phyloP scores from a whole-genome alignment of 2,113 vertebrate genomes.

The Thinocorus orbignyianus region DNA sequence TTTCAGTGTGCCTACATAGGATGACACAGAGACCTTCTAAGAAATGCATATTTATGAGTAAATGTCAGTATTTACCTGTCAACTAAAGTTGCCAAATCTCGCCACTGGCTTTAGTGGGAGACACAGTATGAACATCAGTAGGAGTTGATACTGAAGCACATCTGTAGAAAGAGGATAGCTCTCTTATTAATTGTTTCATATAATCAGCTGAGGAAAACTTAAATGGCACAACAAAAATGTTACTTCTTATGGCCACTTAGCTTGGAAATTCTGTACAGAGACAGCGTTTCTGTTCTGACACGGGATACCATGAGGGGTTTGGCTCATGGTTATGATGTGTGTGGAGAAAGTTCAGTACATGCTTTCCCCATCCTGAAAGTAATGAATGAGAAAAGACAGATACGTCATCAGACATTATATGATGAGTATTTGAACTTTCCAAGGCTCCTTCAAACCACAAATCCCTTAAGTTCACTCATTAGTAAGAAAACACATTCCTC shows the following conservation, averaged over 20 bases:
- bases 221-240: neutral
- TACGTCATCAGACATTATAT: rapidly evolving
- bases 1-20: neutral
- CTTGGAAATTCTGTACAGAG: neutral
- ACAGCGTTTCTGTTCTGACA: neutral
- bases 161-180: neutral
- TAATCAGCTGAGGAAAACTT: neutral
- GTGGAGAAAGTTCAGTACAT: neutral
- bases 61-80: neutral
- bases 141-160: neutral
- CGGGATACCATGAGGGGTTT: neutral
- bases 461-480: neutral
- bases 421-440: neutral
- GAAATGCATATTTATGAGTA: neutral
- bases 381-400: neutral
- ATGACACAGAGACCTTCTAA: neutral
- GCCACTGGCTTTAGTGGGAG: neutral
- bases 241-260: neutral
- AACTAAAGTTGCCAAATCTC: neutral
- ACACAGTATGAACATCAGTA: neutral
- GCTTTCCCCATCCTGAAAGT: neutral
- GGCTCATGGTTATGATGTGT: neutral
- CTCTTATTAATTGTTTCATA: neutral
- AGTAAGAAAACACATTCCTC: neutral
- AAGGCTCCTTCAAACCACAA: neutral